phyloP scores from a whole-genome alignment of 2,113 vertebrate species.

The Caloenas nicobarica region DNA sequence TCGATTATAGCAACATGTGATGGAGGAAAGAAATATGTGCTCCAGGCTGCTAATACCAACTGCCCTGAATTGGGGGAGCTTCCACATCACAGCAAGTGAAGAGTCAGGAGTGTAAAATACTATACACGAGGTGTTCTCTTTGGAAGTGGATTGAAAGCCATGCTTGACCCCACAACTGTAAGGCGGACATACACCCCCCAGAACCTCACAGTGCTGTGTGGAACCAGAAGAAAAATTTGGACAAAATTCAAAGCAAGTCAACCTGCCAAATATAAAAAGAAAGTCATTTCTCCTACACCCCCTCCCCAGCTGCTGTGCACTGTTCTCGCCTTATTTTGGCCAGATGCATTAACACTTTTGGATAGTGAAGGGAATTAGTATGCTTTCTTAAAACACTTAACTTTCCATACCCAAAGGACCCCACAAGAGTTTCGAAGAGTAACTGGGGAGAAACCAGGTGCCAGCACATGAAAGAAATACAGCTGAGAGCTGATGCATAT shows the following conservation, averaged over 20 bases:
- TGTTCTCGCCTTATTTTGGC: neutral
- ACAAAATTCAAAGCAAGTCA: neutral
- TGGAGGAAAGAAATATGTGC: neutral
- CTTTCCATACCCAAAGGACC: neutral
- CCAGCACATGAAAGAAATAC: neutral
- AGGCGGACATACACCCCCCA: too few species aligned
- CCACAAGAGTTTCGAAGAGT: neutral
- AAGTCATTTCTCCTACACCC: neutral
- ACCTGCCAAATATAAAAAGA: neutral
- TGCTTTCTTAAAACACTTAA: neutral
- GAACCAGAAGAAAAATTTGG: neutral
- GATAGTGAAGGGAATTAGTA: neutral
- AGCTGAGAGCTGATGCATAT: neutral
- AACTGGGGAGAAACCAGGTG: neutral
- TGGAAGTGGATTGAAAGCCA: neutral
- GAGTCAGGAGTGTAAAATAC: neutral
- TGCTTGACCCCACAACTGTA: neutral
- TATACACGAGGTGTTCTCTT: neutral
- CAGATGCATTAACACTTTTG: neutral
- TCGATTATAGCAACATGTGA: neutral
- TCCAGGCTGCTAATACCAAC: neutral
- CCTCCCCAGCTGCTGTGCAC: neutral
- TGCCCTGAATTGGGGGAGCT: neutral
- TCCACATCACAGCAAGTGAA: neutral
- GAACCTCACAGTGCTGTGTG: neutral